Evolutionary conservation across 2,113 vertebrate species (phyloP).

Genomic region (Castor canadensis): DNA sequence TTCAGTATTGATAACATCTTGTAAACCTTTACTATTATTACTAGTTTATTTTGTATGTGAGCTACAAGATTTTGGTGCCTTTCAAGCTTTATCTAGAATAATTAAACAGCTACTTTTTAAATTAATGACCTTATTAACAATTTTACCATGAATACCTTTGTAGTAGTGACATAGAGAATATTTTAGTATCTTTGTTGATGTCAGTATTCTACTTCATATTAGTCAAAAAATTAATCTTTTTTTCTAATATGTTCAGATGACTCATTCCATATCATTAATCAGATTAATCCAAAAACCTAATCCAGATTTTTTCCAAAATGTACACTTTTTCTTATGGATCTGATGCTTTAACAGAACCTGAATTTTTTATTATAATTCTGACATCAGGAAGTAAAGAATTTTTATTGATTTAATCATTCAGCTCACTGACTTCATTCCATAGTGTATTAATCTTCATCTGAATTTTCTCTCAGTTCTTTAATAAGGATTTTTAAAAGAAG

Average conservation of each 20-base stretch:
- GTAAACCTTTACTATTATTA: neutral
- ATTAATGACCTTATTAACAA: neutral
- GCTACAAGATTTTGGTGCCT: neutral
- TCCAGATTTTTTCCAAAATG: conserved; percentile 19
- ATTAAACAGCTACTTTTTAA: neutral
- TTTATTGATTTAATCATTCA: conserved; percentile 42
- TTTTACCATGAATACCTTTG: neutral
- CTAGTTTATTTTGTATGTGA: neutral
- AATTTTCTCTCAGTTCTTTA: conserved; percentile 47
- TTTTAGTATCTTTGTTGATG: neutral
- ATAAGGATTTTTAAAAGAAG: conserved; percentile 38
- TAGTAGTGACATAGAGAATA: neutral
- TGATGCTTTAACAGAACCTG: conserved; percentile 26
- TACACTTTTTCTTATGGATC: neutral
- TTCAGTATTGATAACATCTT: neutral
- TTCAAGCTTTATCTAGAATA: neutral
- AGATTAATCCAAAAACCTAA: neutral
- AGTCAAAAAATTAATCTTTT: neutral
- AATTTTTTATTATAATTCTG: neutral
- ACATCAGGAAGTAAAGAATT: neutral
- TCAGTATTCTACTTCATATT: neutral
- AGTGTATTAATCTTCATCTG: conserved; percentile 45
- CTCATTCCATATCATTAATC: neutral
- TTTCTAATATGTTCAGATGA: neutral
- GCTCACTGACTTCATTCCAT: conserved; percentile 41